Evolutionary conservation across 2,113 vertebrate species (phyloP), one percentile per base, ranked within the genome.

Genomic region (Oophaga pumilio): DNA sequence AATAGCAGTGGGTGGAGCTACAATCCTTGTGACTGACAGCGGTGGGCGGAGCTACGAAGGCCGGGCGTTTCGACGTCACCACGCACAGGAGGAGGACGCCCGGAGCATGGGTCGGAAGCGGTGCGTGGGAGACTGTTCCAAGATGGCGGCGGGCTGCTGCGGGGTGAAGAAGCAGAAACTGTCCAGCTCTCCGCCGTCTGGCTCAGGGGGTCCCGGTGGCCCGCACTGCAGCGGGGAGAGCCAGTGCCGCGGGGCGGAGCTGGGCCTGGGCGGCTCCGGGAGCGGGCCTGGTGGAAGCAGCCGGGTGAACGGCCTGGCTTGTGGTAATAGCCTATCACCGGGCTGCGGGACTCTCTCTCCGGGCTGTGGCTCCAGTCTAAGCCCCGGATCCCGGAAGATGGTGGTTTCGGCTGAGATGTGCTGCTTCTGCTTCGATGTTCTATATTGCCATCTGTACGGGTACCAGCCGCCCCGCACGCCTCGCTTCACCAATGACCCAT

Each of bases 101-200:
- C 91, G 90, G 93, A 93, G 97, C 97, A 98, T 98, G 97, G 97
- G 97, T 98, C 97, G 97, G 97, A 98, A 97, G 96, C 97, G 96
- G 95, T 97, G 97, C 97, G 97, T 97, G 95, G 96, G 96, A 94
- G 95, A 96, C 95, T 96, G 96, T 96, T 98, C 96, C 97, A 99
- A 99, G 97, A 99, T 99, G 97, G 97, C 97, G 97, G 97, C 97
- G 96, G 97, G 97, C 94, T 99, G 97, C 97, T 99, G 97, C 95
- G 97, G 97, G 97, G 97, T 99, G 97, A 99, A 99, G 97, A 99
- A 99, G 96, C 97, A 99, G 97, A 99, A 99, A 95, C 97, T 99
- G 96, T 99, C 97, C 96, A 97, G 97, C 94, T 97, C 97, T 93
- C 97, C 97, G 94, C 97, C 97, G 88, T 96, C 97, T 90, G 97